Conservation (phyloP, 2,888 invertebrate genomes). For the Stenurella melanura region DNA sequence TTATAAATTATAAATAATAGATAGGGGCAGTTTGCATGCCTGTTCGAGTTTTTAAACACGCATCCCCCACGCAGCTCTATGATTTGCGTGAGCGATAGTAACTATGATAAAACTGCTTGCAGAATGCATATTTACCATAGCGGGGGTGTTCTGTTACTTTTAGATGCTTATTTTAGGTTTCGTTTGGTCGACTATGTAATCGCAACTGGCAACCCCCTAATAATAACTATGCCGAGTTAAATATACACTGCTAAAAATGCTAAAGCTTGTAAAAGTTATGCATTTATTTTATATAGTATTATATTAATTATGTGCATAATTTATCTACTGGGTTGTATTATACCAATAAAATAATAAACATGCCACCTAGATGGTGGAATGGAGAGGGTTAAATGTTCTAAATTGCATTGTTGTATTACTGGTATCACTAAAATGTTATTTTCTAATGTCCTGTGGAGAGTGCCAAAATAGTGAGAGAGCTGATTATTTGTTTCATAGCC, state of each 20-base stretch:
- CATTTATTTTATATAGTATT: background rate
- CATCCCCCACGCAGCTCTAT: slow-evolving; percentile 53
- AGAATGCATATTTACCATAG: slow-evolving; percentile 58
- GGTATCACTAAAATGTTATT: too few species aligned
- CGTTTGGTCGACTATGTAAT: slow-evolving; percentile 18
- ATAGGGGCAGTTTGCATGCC: slow-evolving; percentile 63
- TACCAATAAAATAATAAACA: background rate
- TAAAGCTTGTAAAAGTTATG: background rate
- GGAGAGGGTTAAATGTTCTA: too few species aligned
- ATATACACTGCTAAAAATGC: slow-evolving; percentile 1
- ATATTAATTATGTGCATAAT: background rate
- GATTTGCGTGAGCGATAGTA: slow-evolving; percentile 60
- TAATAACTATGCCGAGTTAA: background rate
- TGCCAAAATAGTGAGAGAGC: too few species aligned
- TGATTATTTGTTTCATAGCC: too few species aligned
- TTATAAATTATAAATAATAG: slow-evolving; percentile 58
- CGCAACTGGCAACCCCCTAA: slow-evolving; percentile 15
- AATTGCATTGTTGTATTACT: too few species aligned
- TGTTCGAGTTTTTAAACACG: slow-evolving; percentile 55
- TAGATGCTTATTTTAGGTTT: slow-evolving; percentile 33
- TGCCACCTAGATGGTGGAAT: background rate
- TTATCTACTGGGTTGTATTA: background rate
- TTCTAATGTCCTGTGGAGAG: too few species aligned
- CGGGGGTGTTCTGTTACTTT: slow-evolving; percentile 40
- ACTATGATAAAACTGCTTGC: slow-evolving; percentile 56